These are phyloP conservation scores for Calliopum simillimum DNA, from an alignment of 2,888 invertebrate genomes.

Conservation along the genomic window DNA sequence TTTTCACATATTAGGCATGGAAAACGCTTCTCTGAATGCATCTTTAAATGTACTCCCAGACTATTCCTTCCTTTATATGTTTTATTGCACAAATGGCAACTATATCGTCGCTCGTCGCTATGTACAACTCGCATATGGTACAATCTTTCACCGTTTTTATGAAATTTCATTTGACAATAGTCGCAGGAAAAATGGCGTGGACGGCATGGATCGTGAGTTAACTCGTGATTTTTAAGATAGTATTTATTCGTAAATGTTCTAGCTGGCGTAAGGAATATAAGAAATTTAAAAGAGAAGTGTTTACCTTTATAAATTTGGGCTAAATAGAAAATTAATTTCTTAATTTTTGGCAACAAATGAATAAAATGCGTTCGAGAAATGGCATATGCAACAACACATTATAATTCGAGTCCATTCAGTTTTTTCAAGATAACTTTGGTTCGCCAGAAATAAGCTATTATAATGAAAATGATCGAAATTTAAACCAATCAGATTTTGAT, in stretches of 20 bases:
- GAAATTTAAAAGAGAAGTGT: neutral
- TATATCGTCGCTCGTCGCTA: constrained; percentile 32
- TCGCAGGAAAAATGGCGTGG: constrained; percentile 24
- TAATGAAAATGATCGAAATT: too few species aligned
- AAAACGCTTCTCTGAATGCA: constrained; percentile 46
- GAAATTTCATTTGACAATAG: constrained; percentile 30
- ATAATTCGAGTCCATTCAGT: too few species aligned
- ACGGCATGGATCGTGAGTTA: constrained; percentile 17
- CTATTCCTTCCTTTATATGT: constrained; percentile 47
- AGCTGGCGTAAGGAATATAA: neutral
- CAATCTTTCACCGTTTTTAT: constrained; percentile 10
- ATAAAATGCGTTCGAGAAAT: too few species aligned
- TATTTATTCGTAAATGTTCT: neutral
- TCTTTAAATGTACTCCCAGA: constrained; percentile 45
- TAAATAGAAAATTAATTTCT: too few species aligned
- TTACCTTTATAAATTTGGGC: too few species aligned
- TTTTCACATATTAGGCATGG: constrained; percentile 47
- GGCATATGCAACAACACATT: too few species aligned
- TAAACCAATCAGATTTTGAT: too few species aligned
- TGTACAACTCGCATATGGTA: constrained; percentile 22
- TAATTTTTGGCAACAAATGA: too few species aligned
- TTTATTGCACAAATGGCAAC: constrained; percentile 44
- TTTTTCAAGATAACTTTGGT: too few species aligned
- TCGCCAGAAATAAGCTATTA: too few species aligned
- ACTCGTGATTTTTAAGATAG: constrained; percentile 30